Percentiles rank a stretch among this genome's conserved stretches.
Conservation (phyloP, 2,113 vertebrate genomes). For the Chaenocephalus aceratus region DNA sequence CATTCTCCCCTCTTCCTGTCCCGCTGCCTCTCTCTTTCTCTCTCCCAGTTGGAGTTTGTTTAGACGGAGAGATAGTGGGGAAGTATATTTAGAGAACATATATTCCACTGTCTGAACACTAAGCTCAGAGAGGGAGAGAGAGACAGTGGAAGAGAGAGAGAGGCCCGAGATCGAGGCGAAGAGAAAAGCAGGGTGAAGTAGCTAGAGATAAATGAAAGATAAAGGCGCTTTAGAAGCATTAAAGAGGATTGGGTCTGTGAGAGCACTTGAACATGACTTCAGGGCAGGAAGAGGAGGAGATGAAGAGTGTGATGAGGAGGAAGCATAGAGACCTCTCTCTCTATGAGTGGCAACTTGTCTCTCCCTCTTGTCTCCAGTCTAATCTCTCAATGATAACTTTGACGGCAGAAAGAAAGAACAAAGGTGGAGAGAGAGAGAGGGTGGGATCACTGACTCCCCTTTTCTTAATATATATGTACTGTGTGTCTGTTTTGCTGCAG, state of each 20-base stretch:
- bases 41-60: slow-evolving; percentile 77
- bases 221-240: background rate
- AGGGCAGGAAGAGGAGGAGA: slow-evolving; percentile 13
- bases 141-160: slow-evolving; percentile 55
- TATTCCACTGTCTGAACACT: slow-evolving; percentile 83
- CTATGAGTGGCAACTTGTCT: slow-evolving; percentile 39
- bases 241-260: slow-evolving; percentile 12
- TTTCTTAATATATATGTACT: slow-evolving; percentile 30
- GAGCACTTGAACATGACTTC: background rate
- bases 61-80: slow-evolving; percentile 78
- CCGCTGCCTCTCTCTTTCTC: slow-evolving; percentile 70
- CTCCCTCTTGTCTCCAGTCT: slow-evolving; percentile 70
- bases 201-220: slow-evolving; percentile 9
- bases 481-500: slow-evolving; percentile 2
- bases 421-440: slow-evolving; percentile 31
- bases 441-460: slow-evolving; percentile 32
- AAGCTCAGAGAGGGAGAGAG: slow-evolving; percentile 73
- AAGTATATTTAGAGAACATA: slow-evolving; percentile 80
- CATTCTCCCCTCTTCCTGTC: slow-evolving; percentile 75
- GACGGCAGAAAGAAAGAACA: slow-evolving; percentile 63
- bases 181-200: slow-evolving; percentile 1
- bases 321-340: slow-evolving; percentile 5
- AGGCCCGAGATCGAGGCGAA: slow-evolving; percentile 38
- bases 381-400: slow-evolving; percentile 83
- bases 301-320: slow-evolving; percentile 18